Percentiles rank a stretch among this genome's conserved stretches.
Evolutionary conservation across 2,113 vertebrate species (phyloP).

Genomic region (Baryphthengus martii): DNA sequence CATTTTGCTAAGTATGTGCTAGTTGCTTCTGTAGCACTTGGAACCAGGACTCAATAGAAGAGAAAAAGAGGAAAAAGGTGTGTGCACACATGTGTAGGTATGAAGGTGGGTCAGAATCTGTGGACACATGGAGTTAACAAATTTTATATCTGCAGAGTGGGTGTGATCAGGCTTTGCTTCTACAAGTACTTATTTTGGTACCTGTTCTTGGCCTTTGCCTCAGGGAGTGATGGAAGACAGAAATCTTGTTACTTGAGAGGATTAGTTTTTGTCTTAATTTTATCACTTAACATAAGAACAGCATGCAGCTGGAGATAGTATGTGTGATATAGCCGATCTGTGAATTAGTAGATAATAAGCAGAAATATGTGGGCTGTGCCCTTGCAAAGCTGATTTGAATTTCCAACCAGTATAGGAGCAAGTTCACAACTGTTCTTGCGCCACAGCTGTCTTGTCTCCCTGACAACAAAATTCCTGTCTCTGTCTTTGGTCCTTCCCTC

Average conservation of each 20-base stretch:
- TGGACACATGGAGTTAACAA: background rate
- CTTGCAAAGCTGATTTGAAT: background rate
- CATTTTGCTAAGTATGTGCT: background rate
- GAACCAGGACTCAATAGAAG: background rate
- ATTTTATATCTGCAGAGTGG: background rate
- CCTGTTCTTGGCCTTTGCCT: background rate
- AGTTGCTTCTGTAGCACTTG: background rate
- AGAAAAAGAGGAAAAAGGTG: background rate
- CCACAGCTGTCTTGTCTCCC: background rate
- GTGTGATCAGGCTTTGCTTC: background rate
- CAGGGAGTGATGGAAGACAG: background rate
- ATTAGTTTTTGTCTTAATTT: background rate
- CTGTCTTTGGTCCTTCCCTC: background rate
- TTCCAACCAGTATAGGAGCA: background rate
- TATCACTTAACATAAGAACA: background rate
- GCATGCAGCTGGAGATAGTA: background rate
- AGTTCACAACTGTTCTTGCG: background rate
- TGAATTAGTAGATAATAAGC: background rate
- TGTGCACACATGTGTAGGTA: no score
- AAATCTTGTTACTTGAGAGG: background rate
- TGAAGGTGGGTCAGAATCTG: background rate
- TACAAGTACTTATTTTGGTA: background rate
- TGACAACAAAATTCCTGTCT: background rate
- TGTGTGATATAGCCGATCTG: background rate
- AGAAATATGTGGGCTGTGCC: background rate